Base-by-base conservation (phyloP, 2,888 invertebrate species). In the Pyrrhosoma nymphula region DNA sequence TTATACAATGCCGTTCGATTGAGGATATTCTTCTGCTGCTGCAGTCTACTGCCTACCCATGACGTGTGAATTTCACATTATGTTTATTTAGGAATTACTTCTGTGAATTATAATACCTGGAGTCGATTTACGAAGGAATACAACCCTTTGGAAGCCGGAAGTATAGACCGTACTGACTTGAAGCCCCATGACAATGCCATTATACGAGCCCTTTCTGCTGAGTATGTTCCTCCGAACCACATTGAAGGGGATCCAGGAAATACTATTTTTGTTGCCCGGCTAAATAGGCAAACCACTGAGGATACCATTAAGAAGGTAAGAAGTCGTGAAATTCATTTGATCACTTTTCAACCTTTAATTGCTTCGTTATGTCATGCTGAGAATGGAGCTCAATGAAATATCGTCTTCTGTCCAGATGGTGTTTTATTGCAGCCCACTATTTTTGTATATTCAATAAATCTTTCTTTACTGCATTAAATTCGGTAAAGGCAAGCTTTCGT, bases 101-200 rank as follows among this genome's bases (percentile, higher is more conserved):
- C 93, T 88, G 30, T 56, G n/a, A 60, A 90, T 60, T 95, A 75
- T 35, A 69, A 95, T 35, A 39, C 96, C 95, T 98, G 98, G 98
- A 97, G 97, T 56, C 97, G 97, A 93, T 97, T 97, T 96, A 97
- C 98, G 12, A 98, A 97, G 96, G 96, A 97, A 26, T 99, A 99
- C 96, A 98, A 99, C 97, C 98, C 99, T 0, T 97, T 99, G 95
- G 98, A 98, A 97, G 98, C 98, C 95, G 99, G 98, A 16, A 99
- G 99, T 95, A 99, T 99, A 93, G 99, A 99, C 97, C 98, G 99
- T 96, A 99, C 98, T 0, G 99, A 99, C 96, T 97, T 97, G 0
- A 98, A 98, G 95, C 98, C 99, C 0, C 99, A 99, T 96, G 99
- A 99, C 96, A 98, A 97, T 96, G 99, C 98, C 2, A 97, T 99